Conservation (phyloP, 2,113 vertebrate genomes). For the Vanacampus margaritifer region DNA sequence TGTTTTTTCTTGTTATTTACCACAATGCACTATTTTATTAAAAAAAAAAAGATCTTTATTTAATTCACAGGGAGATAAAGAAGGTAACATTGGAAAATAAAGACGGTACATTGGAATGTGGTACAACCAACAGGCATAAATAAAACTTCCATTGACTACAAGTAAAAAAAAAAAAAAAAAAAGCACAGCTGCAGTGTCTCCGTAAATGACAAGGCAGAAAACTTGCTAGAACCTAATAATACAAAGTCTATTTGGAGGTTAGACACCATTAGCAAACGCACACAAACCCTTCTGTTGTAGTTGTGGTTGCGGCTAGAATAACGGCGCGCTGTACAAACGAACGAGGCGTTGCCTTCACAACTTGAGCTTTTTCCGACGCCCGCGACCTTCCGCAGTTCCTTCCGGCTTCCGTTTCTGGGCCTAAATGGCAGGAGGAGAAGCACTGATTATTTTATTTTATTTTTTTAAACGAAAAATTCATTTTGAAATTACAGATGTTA, state of each 20-base stretch:
- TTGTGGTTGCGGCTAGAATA: constrained; percentile 28
- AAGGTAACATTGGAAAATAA: constrained; percentile 49
- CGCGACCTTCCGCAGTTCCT: constrained; percentile 87
- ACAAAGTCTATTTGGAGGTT: constrained; percentile 72
- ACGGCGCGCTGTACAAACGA: neutral
- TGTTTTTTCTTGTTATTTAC: constrained; percentile 28
- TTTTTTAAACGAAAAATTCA: too few species aligned
- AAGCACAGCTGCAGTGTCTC: constrained; percentile 88
- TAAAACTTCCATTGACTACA: constrained; percentile 84
- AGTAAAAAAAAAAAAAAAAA: constrained; percentile 60
- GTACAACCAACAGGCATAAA: constrained; percentile 78
- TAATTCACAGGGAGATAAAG: constrained; percentile 61
- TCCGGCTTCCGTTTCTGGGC: constrained; percentile 95
- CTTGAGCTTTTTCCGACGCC: constrained; percentile 95
- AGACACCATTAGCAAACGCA: constrained; percentile 74
- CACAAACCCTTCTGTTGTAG: constrained; percentile 62
- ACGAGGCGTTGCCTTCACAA: constrained; percentile 74
- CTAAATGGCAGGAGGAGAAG: constrained; percentile 55
- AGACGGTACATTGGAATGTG: constrained; percentile 72
- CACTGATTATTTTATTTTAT: neutral
- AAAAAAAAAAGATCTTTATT: constrained; percentile 65
- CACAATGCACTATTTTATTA: neutral
- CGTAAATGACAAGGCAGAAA: constrained; percentile 71
- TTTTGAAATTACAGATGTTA: too few species aligned
- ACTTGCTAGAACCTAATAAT: constrained; percentile 66